Evolutionary conservation across 2,888 invertebrate genomes (phyloP).

Genomic region (Altica lythri): DNA sequence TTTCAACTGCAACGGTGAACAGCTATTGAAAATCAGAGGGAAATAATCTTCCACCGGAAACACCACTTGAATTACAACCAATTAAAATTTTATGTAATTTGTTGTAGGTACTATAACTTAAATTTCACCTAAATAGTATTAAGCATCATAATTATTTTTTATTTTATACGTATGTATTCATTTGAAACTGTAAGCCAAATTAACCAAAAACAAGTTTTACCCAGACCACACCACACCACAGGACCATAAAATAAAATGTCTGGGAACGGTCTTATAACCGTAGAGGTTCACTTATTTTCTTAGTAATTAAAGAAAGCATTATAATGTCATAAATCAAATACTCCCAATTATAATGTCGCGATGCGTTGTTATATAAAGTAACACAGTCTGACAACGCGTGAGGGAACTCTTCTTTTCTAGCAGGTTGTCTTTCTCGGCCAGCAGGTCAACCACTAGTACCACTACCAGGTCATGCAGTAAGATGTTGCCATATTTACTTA

Average conservation of each 20-base stretch:
- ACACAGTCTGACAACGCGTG: slow-evolving; percentile 24
- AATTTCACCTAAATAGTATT: too few species aligned
- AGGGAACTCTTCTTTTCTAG: slow-evolving; percentile 18
- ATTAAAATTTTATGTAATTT: too few species aligned
- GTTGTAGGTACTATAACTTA: too few species aligned
- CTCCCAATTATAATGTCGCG: slow-evolving; percentile 15
- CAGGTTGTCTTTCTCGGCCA: slow-evolving; percentile 19
- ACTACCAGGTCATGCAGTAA: slow-evolving; percentile 15
- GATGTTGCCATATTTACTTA: slow-evolving; percentile 9
- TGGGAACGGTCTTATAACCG: slow-evolving; percentile 8
- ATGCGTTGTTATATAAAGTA: slow-evolving; percentile 20
- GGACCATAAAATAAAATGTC: slow-evolving; percentile 1
- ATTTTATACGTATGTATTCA: too few species aligned
- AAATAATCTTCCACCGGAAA: too few species aligned
- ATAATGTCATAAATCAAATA: slow-evolving; percentile 20
- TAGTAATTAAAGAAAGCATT: slow-evolving; percentile 9
- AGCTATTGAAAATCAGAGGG: too few species aligned
- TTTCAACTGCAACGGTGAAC: too few species aligned
- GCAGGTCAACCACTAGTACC: slow-evolving; percentile 14
- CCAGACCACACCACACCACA: background rate
- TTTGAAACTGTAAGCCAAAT: background rate
- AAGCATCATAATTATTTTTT: too few species aligned
- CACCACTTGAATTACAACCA: too few species aligned
- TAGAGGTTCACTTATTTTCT: background rate
- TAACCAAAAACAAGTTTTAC: slow-evolving; percentile 8